Base-by-base conservation (phyloP, 2,113 vertebrate genomes). In the Smithornis capensis region DNA sequence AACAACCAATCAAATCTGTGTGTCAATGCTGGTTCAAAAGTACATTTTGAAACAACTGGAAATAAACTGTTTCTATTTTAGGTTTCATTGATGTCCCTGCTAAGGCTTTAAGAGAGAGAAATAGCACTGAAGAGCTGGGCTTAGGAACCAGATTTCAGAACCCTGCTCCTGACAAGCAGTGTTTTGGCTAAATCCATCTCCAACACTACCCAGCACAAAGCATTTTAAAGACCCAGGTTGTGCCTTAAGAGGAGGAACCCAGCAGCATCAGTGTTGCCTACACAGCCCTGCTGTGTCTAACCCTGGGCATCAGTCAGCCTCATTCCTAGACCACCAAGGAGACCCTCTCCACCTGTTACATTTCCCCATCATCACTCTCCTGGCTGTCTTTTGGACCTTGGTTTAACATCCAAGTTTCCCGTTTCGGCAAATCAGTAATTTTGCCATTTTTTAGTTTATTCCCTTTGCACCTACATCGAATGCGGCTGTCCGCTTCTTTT, bases 101-200 rank as follows among this genome's bases (percentile, higher is more conserved):
- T 45, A 71, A 76, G 70, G 67, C 44, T 90, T 85, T 63, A 86
- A 74, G 40, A 76, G 33, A 65, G 5, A 33, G 57, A 38, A 80
- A 59, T 35, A 19, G 63, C 0, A 1, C 42, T 67, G 28, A 60
- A 73, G n/a, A 10, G 10, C 3, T 37, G 7, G 40, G 17, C 2
- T 37, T 44, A 69, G 40, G 40, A 89, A 80, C 2, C 4, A 87
- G 19, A 69, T 71, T 93, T 55, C 40, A 70, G 50, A 84, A 23
- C 8, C 16, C 27, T 45, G 64, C 50, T 78, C 65, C 47, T 74
- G 45, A 65, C 24, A 21, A 53, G 64, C 53, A 80, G 50, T 1
- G 0, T 5, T 6, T 56, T 53, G 35, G 70, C 21, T 77, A 49
- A 24, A 65, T 10, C 63, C 57, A 86, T 47, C 49, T 70, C 65